Conservation (phyloP, 1,140 invertebrate species). For the Orius laevigatus region DNA sequence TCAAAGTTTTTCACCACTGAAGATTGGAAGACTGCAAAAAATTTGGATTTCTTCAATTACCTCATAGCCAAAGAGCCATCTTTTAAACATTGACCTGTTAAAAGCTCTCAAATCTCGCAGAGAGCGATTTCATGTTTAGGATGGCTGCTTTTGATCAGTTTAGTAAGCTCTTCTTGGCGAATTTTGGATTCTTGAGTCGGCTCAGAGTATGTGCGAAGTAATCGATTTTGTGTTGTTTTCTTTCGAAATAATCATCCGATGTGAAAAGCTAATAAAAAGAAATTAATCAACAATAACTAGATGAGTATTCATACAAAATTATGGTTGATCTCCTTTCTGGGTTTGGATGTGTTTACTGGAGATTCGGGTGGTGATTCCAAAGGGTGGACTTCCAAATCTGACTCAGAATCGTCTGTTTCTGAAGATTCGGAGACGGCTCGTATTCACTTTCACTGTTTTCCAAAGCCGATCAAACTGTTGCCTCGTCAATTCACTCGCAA, state of each 20-base stretch:
- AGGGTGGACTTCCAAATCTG: neutral
- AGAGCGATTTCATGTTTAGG: constrained; percentile 24
- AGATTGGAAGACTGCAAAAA: too few species aligned
- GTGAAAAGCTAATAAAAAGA: constrained; percentile 14
- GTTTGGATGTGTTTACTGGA: neutral
- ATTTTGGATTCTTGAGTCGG: constrained; percentile 53
- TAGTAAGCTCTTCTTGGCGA: constrained; percentile 44
- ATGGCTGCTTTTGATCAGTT: constrained; percentile 29
- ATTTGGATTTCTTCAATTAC: neutral
- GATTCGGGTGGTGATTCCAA: neutral
- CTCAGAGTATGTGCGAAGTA: constrained; percentile 70
- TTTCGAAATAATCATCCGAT: constrained; percentile 25
- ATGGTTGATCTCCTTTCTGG: constrained; percentile 3
- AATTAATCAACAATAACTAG: neutral
- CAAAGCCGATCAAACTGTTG: neutral
- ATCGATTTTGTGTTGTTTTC: constrained; percentile 28
- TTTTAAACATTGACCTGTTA: constrained; percentile 24
- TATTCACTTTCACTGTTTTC: constrained; percentile 13
- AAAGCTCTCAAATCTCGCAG: constrained; percentile 23
- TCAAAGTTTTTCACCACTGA: too few species aligned
- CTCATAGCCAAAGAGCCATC: constrained; percentile 22
- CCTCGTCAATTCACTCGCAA: constrained; percentile 3
- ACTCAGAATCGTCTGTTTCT: constrained; percentile 4
- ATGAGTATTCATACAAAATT: constrained; percentile 5
- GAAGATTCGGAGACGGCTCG: neutral